A percentile compares a stretch with the other conserved stretches of the same genome.
phyloP scores from a whole-genome alignment of 2,888 invertebrate genomes.

The Brachypterus glaber region DNA sequence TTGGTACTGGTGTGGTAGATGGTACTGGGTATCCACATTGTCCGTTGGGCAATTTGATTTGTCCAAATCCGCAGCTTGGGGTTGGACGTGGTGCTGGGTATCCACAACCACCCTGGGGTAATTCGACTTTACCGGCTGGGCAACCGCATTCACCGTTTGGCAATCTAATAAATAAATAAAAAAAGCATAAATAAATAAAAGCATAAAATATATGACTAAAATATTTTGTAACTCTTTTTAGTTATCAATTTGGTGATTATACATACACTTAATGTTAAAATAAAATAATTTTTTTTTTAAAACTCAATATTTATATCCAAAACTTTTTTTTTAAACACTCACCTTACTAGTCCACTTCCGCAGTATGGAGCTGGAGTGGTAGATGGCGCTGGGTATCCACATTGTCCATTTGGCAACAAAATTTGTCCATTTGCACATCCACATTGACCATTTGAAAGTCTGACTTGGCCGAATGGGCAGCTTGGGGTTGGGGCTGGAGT shows the following conservation, averaged over 20 bases:
- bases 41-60: conserved; percentile 9
- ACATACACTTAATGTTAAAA: no score
- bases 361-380: not conserved
- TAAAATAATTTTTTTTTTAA: no score
- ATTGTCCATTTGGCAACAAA: conserved; percentile 19
- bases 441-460: conserved; percentile 5
- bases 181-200: no score
- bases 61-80: conserved; percentile 5
- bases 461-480: conserved; percentile 6
- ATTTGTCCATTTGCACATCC: conserved; percentile 18
- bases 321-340: no score
- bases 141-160: conserved; percentile 18
- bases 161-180: no score
- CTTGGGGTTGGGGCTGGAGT: conserved; percentile 11
- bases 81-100: conserved; percentile 6
- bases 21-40: conserved; percentile 12
- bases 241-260: no score
- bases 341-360: not conserved
- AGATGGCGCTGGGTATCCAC: conserved; percentile 15
- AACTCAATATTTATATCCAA: no score
- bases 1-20: not conserved
- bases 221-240: no score
- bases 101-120: conserved; percentile 8
- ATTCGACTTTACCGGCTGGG: not conserved
- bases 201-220: no score